Base-by-base conservation (phyloP, 2,113 vertebrate species). In the Smithornis capensis region DNA sequence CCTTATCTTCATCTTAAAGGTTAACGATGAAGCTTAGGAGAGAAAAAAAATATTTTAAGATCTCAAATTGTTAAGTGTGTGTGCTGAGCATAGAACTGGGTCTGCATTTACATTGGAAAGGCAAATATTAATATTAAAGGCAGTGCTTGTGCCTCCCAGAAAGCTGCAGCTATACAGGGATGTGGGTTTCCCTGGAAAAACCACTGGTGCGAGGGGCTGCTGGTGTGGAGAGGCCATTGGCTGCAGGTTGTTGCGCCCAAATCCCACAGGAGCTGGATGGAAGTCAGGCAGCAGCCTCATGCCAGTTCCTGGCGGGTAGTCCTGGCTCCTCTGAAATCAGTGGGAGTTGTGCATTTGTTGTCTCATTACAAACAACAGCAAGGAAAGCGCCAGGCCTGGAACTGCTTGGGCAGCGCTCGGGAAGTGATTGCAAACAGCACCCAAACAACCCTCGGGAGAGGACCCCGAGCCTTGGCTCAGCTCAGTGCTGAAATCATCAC, bases 1-100 rank as follows among this genome's bases (percentile, higher is more conserved):
- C 88, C 85, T 95, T 96, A 92, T 96, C 93, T 96, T 87, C 45
- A 29, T 94, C 90, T 90, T 92, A 96, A 96, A 97, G 95, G 94
- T 96, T 96, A 97, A 96, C 4, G 27, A 79, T 83, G 83, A 87
- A 90, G 92, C 86, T 92, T 93, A 95, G 86, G 56, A 90, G 64
- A 90, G 55, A 14, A 47, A 52, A 28, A 59, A 71, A 18, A 93
- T 56, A 12, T 52, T 83, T 87, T 75, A 75, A 84, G 83, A 89
- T 92, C 53, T 55, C 21, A 53, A 68, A 78, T 86, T 92, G 90
- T 87, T 93, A 63, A 82, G 78, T 81, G 65, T 22, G 64, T 38
- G 73, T 29, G 71, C 76, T 25, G 85, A 86, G 88, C 52, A 7
- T 60, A 83, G 75, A 84, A 68, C 88, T 83, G 85, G 40, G 10